Base-by-base conservation (phyloP, 2,888 invertebrate genomes). In the Biston stratarius region DNA sequence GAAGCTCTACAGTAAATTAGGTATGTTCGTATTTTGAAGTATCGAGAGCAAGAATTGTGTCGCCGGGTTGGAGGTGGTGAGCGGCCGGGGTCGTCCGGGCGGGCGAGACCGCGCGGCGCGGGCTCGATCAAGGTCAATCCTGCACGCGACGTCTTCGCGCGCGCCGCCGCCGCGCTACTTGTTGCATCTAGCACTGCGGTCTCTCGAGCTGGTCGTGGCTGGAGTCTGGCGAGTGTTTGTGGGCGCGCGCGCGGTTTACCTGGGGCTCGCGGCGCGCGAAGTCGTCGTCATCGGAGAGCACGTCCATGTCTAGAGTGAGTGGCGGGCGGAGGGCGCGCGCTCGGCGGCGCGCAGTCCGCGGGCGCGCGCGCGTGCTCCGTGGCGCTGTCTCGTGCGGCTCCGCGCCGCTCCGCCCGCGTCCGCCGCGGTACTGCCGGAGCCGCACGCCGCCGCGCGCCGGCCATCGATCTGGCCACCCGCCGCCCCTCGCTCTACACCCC, bases 281-380 rank as follows among this genome's bases (percentile, higher is more conserved):
- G 60, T 94, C 93, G 80, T 93, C 92, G 85, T 94, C 93, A 86
- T 94, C 93, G 83, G 92, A 92, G 85, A 93, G 93, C 83, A 90
- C 91, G 90, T 94, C 92, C 93, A 94, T 94, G 86, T 86, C 87
- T 80, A 69, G 76, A 76, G 70, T 81, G 83, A 77, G 84, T 70
- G 77, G 64, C 58, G 59, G 72, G 77, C 77, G 81, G 80, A 79
- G 85, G 79, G 84, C 84, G 86, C 85, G 86, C 84, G 85, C 83
- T 81, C 85, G 86, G 85, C 87, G 88, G 88, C 89, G 89, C 89
- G 87, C 85, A 76, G 83, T 80, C 82, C 85, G 85, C 86, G 86
- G 83, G 83, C 87, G 87, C 90, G 86, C 87, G 86, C 88, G 82
- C 87, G 88, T 87, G 87, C 83, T 87, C 84, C 86, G 87, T 83